Base-by-base conservation (phyloP, 2,888 invertebrate species). In the Hylaea fasciaria region DNA sequence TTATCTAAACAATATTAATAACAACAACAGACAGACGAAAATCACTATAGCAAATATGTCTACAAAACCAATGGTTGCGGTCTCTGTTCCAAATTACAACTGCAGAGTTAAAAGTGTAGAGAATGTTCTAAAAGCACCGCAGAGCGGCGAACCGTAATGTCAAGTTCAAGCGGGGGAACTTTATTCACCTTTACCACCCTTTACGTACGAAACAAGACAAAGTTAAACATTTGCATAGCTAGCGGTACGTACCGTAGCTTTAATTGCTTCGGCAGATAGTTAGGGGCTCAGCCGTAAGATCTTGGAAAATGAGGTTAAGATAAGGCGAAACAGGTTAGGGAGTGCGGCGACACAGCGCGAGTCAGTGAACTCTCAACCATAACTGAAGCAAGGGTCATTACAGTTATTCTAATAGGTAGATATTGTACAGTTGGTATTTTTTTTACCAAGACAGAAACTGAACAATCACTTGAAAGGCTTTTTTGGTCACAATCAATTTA, bases 151-250 rank as follows among this genome's bases (percentile, higher is more conserved):
- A 60, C 65, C 58, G 53, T 60, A 64, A 64, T 59, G 56, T 61
- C 62, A 56, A 62, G 65, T 62, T 62, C 57, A 57, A 50, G 44
- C 13, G 11, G 39, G 47, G 37, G 40, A 51, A 68, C 45, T 62
- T 64, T 60, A 56, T 52, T 64, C 65, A 65, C 67, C 64, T 66
- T 64, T 57, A 57, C 57, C 54, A 50, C 52, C 45, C 37, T 46
- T 62, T 41, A 46, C 53, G 56, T 64, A 61, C 14, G 40, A 52
- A 57, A 64, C 61, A 58, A 59, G 46, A 60, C 56, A 56, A 67
- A 69, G 64, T 64, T 53, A 62, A 69, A 67, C 58, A 59, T 67
- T 67, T 64, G 64, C 65, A 65, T 58, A 66, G 54, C 56, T 63
- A 57, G 44, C 47, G 52, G 57, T 58, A 55, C 56, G 48, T 63